Conservation (phyloP, 2,888 invertebrate species). For the Microctonus aethiopoides region DNA sequence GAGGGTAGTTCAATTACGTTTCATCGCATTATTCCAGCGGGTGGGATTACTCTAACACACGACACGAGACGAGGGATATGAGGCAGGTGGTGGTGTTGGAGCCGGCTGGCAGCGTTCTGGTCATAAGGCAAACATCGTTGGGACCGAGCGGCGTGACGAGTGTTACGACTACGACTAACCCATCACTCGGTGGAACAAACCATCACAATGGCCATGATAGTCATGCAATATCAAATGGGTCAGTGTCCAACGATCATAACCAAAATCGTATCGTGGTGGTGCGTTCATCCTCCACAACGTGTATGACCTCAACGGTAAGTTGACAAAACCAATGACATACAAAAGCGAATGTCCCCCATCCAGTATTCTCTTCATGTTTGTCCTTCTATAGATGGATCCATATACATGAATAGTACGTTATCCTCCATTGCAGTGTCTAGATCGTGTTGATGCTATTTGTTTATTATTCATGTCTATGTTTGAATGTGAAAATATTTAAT, state of each 20-base stretch:
- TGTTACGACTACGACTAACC: constrained; percentile 49
- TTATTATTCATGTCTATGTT: constrained; percentile 1
- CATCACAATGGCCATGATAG: constrained; percentile 53
- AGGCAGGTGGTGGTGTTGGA: constrained; percentile 63
- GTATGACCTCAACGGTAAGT: constrained; percentile 58
- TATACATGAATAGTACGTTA: constrained; percentile 10
- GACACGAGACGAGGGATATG: constrained; percentile 48
- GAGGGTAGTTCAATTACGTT: background rate
- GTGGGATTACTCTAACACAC: background rate
- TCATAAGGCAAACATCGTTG: constrained; percentile 63
- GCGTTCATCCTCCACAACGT: constrained; percentile 59
- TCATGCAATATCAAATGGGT: constrained; percentile 51
- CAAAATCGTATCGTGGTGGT: constrained; percentile 65
- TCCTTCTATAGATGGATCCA: background rate
- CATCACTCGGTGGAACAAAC: constrained; percentile 44
- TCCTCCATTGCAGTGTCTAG: background rate
- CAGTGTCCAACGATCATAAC: constrained; percentile 62
- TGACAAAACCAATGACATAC: constrained; percentile 27
- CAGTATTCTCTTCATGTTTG: background rate
- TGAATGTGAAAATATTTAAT: constrained; percentile 8
- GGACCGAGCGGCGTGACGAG: constrained; percentile 47
- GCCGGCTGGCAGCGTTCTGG: constrained; percentile 65
- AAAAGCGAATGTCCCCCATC: constrained; percentile 28
- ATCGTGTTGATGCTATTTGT: background rate
- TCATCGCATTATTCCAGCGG: background rate